Evolutionary conservation across 2,888 invertebrate species (phyloP).

Genomic region (Parelbella ahira): DNA sequence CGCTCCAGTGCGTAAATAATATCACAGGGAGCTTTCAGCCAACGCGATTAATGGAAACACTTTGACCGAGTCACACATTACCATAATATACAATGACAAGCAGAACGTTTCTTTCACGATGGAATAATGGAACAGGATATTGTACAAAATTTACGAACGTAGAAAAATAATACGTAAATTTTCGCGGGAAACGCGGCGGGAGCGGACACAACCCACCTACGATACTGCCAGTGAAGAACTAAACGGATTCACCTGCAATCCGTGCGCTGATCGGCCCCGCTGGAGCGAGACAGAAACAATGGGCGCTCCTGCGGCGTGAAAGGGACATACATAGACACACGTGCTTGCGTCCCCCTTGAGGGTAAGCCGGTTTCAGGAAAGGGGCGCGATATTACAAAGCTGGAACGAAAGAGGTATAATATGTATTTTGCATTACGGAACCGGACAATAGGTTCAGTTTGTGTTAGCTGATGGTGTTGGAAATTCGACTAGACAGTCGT

Average conservation of each 20-base stretch:
- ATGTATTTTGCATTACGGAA: constrained; percentile 65
- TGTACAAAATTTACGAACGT: constrained; percentile 26
- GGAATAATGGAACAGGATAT: constrained; percentile 26
- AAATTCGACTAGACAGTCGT: constrained; percentile 51
- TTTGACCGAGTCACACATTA: constrained; percentile 52
- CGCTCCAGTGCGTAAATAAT: constrained; percentile 33
- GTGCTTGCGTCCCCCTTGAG: constrained; percentile 59
- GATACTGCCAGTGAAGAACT: constrained; percentile 58
- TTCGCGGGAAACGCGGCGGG: constrained; percentile 64
- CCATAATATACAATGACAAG: constrained; percentile 40
- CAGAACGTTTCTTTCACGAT: no score
- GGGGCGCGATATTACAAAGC: constrained; percentile 69
- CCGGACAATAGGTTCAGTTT: constrained; percentile 54
- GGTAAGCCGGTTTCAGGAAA: constrained; percentile 66
- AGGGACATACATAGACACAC: constrained; percentile 53
- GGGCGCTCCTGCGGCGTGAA: constrained; percentile 32
- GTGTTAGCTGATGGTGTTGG: constrained; percentile 52
- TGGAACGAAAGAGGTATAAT: constrained; percentile 51
- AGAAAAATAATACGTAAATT: constrained; percentile 52
- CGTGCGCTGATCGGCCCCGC: constrained; percentile 68
- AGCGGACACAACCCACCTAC: constrained; percentile 53
- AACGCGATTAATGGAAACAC: constrained; percentile 46
- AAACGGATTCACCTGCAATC: constrained; percentile 72
- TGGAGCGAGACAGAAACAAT: constrained; percentile 42
- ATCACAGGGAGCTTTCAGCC: constrained; percentile 45